Evolutionary conservation across 1,140 invertebrate genomes (phyloP).

Genomic region (Lepidurus arcticus): DNA sequence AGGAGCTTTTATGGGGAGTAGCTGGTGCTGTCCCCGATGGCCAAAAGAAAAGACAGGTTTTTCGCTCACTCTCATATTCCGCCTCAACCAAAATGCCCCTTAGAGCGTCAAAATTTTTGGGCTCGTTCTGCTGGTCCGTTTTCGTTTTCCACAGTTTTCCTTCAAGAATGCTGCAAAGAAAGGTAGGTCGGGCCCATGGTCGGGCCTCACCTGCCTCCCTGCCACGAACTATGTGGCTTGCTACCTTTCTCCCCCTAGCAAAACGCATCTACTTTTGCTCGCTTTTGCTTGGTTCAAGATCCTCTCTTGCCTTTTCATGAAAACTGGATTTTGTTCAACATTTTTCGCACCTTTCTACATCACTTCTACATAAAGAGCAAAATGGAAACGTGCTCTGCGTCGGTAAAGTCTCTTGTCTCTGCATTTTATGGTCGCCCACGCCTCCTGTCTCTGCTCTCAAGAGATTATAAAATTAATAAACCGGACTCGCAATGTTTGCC

Average conservation of each 20-base stretch:
- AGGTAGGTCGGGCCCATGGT: neutral
- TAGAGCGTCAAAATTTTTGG: neutral
- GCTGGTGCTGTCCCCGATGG: neutral
- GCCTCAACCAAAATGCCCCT: neutral
- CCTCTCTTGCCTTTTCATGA: neutral
- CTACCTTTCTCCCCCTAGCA: neutral
- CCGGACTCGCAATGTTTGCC: neutral
- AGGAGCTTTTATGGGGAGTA: neutral
- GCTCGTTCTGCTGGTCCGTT: neutral
- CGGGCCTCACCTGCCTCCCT: neutral
- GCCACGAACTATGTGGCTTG: neutral
- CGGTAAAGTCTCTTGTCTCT: too few relatives aligned
- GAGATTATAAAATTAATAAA: neutral
- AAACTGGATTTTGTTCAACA: neutral
- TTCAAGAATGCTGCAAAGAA: neutral
- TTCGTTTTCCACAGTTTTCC: neutral
- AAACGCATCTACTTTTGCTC: neutral
- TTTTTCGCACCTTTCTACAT: neutral
- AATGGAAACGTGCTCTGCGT: neutral
- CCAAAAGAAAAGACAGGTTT: neutral
- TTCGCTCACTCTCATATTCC: neutral
- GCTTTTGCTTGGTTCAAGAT: neutral
- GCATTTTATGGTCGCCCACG: neutral
- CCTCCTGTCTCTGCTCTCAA: neutral
- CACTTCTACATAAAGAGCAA: neutral